Percentiles rank a stretch among this genome's conserved stretches.
These are phyloP conservation scores for Ochlodes sylvanus DNA, from an alignment of 2,888 invertebrate genomes.

Conservation along the genomic window DNA sequence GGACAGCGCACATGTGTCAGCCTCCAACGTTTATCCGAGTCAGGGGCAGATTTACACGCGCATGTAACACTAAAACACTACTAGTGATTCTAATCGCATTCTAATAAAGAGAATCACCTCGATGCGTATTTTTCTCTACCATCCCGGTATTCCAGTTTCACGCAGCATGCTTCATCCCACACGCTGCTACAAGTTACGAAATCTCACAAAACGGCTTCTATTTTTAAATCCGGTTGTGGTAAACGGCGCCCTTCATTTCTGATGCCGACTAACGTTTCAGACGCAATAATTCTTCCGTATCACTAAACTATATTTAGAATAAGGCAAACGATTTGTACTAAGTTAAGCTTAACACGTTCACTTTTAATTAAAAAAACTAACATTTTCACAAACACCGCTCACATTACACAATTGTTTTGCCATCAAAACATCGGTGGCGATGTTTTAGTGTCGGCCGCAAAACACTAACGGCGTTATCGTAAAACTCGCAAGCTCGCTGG, in stretches of 20 bases:
- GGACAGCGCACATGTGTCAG: conserved; percentile 35
- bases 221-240: conserved; percentile 40
- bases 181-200: conserved; percentile 37
- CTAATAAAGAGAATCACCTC: conserved; percentile 9
- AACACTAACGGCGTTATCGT: neutral
- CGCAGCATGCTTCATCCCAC: conserved; percentile 32
- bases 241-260: conserved; percentile 1
- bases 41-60: conserved; percentile 42
- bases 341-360: neutral
- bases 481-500: neutral
- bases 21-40: conserved; percentile 38
- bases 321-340: conserved; percentile 27
- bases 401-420: conserved; percentile 27
- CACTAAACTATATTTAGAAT: conserved; percentile 9
- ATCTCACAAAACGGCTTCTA: conserved; percentile 39
- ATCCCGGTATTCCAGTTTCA: conserved; percentile 36
- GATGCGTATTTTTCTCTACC: conserved; percentile 11
- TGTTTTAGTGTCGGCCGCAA: neutral
- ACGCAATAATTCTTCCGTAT: conserved; percentile 5
- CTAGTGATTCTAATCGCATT: conserved; percentile 43
- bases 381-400: conserved; percentile 19
- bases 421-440: neutral
- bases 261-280: conserved; percentile 2
- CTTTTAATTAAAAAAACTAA: neutral
- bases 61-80: conserved; percentile 37